phyloP scores from a whole-genome alignment of 2,797 vertebrate genomes.

The Alcedo atthis region DNA sequence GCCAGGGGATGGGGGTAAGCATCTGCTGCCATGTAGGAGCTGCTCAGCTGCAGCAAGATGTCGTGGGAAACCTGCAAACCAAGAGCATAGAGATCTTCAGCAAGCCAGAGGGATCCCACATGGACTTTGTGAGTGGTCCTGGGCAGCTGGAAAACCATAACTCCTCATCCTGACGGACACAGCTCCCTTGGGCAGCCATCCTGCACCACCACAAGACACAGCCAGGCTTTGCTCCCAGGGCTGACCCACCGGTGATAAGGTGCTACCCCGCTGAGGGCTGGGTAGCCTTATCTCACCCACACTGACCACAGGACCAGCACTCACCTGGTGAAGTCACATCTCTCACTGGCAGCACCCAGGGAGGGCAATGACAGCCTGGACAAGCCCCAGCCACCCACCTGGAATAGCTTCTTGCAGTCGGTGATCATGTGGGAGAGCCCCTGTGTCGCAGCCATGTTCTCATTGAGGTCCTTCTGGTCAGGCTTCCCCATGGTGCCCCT shows the following conservation, averaged over 20 bases:
- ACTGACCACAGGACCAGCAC: not conserved
- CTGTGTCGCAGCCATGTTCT: conserved; percentile 86
- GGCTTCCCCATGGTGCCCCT: conserved; percentile 79
- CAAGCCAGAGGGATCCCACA: not conserved
- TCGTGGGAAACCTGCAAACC: conserved; percentile 83
- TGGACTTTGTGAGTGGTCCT: not conserved
- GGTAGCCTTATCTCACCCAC: rapidly evolving
- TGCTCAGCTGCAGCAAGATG: conserved; percentile 84
- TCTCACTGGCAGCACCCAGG: rapidly evolving
- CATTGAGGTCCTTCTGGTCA: conserved; percentile 84
- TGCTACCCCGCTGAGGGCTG: rapidly evolving
- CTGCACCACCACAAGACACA: not conserved
- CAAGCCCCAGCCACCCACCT: conserved; percentile 66
- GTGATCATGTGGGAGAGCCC: conserved; percentile 87
- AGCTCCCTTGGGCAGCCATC: rapidly evolving
- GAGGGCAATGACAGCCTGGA: rapidly evolving
- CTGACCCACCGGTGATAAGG: rapidly evolving
- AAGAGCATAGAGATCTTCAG: not conserved
- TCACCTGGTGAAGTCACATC: rapidly evolving
- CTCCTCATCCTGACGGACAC: not conserved
- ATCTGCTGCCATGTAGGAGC: conserved; percentile 82
- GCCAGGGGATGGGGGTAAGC: conserved; percentile 80
- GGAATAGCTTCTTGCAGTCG: conserved; percentile 89
- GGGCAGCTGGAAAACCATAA: not conserved
- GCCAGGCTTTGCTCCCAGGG: rapidly evolving